Conservation (phyloP, 2,797 vertebrate species). For the Cyprinella venusta region DNA sequence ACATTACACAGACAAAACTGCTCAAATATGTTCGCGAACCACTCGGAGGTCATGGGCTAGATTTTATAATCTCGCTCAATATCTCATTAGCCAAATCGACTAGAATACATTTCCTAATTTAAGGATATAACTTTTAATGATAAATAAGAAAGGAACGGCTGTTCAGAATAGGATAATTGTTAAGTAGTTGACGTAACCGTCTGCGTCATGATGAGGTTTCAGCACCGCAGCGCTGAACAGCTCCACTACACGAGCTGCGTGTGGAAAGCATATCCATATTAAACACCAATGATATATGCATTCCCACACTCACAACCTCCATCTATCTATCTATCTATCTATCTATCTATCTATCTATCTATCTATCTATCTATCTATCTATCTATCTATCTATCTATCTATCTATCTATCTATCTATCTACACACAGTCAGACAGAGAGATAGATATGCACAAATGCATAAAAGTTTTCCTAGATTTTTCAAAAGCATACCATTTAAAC, state of each 20-base stretch:
- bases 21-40: background rate
- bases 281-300: background rate
- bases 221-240: constrained; percentile 58
- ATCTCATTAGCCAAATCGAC: background rate
- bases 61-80: background rate
- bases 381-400: background rate
- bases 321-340: background rate
- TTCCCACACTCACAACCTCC: background rate
- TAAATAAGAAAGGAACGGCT: background rate
- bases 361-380: background rate
- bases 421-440: no score
- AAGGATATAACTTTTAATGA: background rate
- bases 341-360: background rate
- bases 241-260: constrained; percentile 1
- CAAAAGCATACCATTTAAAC: no score
- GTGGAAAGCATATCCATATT: background rate
- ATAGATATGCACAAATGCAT: no score
- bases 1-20: background rate
- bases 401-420: no score
- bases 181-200: constrained; percentile 18
- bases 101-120: background rate
- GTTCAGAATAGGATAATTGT: background rate
- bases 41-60: background rate
- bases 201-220: constrained; percentile 58
- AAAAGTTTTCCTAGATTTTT: no score